Percentiles rank a stretch among this genome's conserved stretches.
These are phyloP conservation scores for Lasioglossum marginatum DNA, from an alignment of 2,888 invertebrate species.

Conservation along the genomic window DNA sequence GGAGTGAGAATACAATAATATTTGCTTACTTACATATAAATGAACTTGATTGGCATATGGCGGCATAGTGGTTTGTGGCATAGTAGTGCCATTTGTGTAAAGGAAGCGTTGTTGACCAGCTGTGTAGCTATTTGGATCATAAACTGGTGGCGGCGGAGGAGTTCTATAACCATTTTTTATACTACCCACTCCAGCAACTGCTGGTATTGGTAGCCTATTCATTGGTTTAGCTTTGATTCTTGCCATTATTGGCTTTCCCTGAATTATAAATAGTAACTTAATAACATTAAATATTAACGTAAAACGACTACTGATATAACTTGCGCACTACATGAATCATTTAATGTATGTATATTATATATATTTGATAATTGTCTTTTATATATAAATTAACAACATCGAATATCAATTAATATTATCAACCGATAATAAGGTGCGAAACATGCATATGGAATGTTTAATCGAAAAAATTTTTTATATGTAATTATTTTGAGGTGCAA, in stretches of 20 bases:
- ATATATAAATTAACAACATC: not conserved
- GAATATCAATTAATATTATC: not conserved
- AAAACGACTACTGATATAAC: not conserved
- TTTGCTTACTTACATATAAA: conserved; percentile 87
- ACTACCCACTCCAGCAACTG: conserved; percentile 83
- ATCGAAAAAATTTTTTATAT: not conserved
- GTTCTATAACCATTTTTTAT: conserved; percentile 90
- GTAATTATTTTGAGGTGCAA: not conserved
- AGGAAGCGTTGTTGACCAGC: conserved; percentile 88
- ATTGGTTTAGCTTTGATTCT: conserved; percentile 95
- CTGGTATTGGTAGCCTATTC: conserved; percentile 88
- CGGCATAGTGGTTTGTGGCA: conserved; percentile 87
- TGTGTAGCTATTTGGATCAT: conserved; percentile 86
- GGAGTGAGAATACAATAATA: not conserved
- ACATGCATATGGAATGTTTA: not conserved
- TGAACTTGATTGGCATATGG: conserved; percentile 88
- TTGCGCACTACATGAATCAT: not conserved
- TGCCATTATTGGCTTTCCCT: conserved; percentile 95
- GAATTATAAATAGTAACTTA: conserved; percentile 57
- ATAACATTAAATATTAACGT: conserved; percentile 1
- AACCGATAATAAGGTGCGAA: not conserved
- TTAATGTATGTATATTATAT: not conserved
- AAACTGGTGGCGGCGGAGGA: conserved; percentile 87
- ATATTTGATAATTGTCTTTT: not conserved
- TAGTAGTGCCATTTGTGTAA: conserved; percentile 87